phyloP scores from a whole-genome alignment of 2,888 invertebrate genomes.

The Bellardia pandia region DNA sequence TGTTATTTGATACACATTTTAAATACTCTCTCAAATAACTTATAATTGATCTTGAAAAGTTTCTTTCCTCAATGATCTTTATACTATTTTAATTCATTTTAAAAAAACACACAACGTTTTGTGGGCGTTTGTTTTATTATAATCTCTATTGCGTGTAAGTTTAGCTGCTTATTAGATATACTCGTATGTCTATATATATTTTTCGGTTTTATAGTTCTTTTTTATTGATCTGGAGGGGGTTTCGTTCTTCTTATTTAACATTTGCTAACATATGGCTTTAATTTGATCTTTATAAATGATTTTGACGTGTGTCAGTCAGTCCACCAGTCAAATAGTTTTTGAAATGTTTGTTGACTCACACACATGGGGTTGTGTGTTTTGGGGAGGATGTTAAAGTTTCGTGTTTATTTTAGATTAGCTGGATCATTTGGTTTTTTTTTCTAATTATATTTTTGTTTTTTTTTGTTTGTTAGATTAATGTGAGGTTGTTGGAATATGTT shows the following conservation, averaged over 20 bases:
- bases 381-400: slow-evolving; percentile 30
- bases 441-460: slow-evolving; percentile 1
- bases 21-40: background rate
- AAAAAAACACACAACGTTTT: background rate
- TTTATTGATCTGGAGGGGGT: background rate
- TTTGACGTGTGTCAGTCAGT: slow-evolving; percentile 79
- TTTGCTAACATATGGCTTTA: slow-evolving; percentile 78
- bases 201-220: background rate
- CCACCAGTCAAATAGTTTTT: slow-evolving; percentile 3
- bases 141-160: slow-evolving; percentile 44
- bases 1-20: background rate
- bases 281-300: slow-evolving; percentile 75
- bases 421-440: slow-evolving; percentile 28
- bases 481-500: background rate
- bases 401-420: slow-evolving; percentile 56
- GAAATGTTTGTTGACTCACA: slow-evolving; percentile 46
- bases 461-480: background rate
- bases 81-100: slow-evolving; percentile 9
- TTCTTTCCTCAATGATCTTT: background rate
- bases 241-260: slow-evolving; percentile 9
- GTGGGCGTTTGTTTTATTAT: slow-evolving; percentile 45
- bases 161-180: slow-evolving; percentile 11
- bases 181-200: too few species aligned
- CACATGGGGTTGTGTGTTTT: slow-evolving; percentile 19
- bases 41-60: slow-evolving; percentile 55